These are phyloP conservation scores for Symphodus melops DNA, from an alignment of 2,113 vertebrate genomes.

Conservation along the genomic window DNA sequence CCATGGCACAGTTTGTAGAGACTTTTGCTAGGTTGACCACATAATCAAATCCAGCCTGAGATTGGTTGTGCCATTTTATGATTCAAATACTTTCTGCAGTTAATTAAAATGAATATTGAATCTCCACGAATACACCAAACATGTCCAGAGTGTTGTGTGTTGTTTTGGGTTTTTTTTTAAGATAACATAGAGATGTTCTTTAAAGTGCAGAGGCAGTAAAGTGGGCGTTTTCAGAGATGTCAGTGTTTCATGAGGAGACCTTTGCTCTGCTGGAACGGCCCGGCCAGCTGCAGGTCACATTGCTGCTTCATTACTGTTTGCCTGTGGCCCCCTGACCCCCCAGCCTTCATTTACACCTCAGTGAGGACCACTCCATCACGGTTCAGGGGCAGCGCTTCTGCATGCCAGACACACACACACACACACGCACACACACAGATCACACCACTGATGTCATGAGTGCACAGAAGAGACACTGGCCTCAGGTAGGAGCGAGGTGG, in stretches of 20 bases:
- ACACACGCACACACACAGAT: slow-evolving; percentile 57
- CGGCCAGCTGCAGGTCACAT: slow-evolving; percentile 78
- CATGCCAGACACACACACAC: not conserved
- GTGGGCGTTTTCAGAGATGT: slow-evolving; percentile 21
- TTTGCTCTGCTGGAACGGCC: slow-evolving; percentile 45
- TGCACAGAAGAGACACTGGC: slow-evolving; percentile 1
- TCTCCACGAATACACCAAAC: not conserved
- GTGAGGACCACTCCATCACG: slow-evolving; percentile 83
- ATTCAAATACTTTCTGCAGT: too few species aligned
- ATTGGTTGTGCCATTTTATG: too few species aligned
- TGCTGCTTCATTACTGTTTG: slow-evolving; percentile 81
- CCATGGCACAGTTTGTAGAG: too few species aligned
- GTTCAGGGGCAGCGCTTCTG: slow-evolving; percentile 14
- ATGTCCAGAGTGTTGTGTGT: not conserved
- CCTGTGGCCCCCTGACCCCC: slow-evolving; percentile 76
- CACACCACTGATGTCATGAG: slow-evolving; percentile 62
- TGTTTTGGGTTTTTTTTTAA: not conserved
- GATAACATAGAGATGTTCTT: not conserved
- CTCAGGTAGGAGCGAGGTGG: not conserved
- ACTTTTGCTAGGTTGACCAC: too few species aligned
- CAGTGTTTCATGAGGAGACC: slow-evolving; percentile 40
- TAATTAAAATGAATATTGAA: too few species aligned
- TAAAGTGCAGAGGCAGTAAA: slow-evolving; percentile 3
- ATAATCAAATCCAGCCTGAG: too few species aligned
- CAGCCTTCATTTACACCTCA: slow-evolving; percentile 81